Conservation (phyloP, 2,113 vertebrate species). For the Phylloscopus trochilus region DNA sequence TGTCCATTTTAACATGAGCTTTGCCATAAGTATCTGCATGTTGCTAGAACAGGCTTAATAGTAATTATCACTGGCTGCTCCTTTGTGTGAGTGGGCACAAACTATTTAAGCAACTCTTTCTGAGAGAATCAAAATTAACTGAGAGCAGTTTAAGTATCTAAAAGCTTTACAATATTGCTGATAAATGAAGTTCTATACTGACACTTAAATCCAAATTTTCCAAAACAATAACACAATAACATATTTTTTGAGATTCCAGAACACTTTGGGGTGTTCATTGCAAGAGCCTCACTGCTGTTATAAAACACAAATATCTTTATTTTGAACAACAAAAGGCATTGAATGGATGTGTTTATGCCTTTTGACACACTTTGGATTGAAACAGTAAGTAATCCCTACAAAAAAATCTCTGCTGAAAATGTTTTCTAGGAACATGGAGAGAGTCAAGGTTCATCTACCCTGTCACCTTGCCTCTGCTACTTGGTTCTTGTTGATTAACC, state of each 20-base stretch:
- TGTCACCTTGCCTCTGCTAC: neutral
- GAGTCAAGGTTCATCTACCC: neutral
- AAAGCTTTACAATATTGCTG: neutral
- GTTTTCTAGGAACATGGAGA: neutral
- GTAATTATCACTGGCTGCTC: neutral
- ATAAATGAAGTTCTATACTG: neutral
- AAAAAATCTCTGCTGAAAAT: neutral
- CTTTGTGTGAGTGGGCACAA: neutral
- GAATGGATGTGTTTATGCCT: neutral
- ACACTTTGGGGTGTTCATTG: neutral
- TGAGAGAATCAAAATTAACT: neutral
- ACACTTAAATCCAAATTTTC: neutral
- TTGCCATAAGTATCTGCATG: neutral
- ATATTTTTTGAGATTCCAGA: neutral
- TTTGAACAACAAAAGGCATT: neutral
- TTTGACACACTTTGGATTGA: neutral
- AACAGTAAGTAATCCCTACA: neutral
- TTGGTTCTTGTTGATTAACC: neutral
- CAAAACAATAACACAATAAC: accelerated
- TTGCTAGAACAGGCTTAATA: neutral
- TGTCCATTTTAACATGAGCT: neutral
- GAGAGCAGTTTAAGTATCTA: neutral
- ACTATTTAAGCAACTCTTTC: neutral
- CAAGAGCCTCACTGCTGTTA: neutral
- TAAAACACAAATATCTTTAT: accelerated